Conservation (phyloP, 30 jellyfish, hydroid and myxozoan genomes). For the Aurelia sp. region DNA sequence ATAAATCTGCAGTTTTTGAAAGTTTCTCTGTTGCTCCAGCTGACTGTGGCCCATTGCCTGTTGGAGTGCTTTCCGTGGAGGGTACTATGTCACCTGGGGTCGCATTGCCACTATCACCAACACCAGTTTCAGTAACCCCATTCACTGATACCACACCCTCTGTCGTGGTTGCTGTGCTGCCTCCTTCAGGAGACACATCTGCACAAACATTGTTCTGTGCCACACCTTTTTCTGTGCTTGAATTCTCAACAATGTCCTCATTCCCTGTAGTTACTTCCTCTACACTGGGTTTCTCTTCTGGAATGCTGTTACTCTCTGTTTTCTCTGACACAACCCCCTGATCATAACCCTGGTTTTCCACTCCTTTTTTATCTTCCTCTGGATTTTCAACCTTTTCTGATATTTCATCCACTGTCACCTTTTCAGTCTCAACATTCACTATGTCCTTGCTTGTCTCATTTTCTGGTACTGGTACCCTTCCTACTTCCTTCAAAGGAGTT, state of each 20-base stretch:
- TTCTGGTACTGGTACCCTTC: background rate
- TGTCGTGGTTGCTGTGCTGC: background rate
- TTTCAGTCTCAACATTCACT: background rate
- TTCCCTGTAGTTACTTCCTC: background rate
- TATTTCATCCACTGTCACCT: too few species aligned
- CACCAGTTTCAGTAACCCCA: background rate
- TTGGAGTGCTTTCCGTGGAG: slow-evolving; percentile 29
- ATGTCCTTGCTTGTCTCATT: background rate
- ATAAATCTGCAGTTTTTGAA: slow-evolving; percentile 64
- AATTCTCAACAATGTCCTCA: too few species aligned
- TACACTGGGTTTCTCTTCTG: background rate
- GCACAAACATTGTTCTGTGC: too few species aligned
- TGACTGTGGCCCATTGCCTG: background rate
- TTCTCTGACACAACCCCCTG: slow-evolving; percentile 1
- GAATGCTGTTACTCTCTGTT: too few species aligned
- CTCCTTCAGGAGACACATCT: background rate
- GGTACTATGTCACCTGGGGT: background rate
- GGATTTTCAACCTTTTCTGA: too few species aligned
- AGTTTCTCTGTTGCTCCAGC: slow-evolving; percentile 42
- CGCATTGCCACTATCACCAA: background rate
- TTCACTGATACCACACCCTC: background rate
- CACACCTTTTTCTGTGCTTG: too few species aligned
- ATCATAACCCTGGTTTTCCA: background rate
- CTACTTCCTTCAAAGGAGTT: background rate
- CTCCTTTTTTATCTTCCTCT: background rate